Evolutionary conservation across 2,113 vertebrate species (phyloP), one percentile per base, ranked within the genome.

Genomic region (Anguilla rostrata): DNA sequence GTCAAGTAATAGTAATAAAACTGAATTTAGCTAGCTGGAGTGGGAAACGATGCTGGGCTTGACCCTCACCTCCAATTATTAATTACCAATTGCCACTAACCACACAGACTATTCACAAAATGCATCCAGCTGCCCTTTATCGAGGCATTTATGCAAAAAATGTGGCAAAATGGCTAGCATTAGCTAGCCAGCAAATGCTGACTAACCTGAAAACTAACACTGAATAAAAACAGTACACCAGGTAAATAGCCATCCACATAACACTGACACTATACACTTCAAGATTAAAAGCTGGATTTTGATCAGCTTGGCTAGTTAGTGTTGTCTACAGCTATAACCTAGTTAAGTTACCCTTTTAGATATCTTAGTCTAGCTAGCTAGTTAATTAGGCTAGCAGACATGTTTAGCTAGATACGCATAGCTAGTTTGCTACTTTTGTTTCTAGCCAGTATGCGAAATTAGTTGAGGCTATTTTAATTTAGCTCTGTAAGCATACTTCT

Each of bases 1-100:
- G 71, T 60, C 57, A 83, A 49, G 75, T 5, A 40, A 39, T 34
- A 84, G 83, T 81, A 57, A 14, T 16, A 29, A 11, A 20, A 34
- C 49, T 82, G 39, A 39, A 29, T 83, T 92, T 92, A 87, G 91
- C 88, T 89, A 90, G 84, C 39, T 40, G n/a, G 26, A 60, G 20
- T 39, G 26, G 1, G 78, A 88, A 87, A 88, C 11, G 89, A 66
- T 82, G 57, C 11, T 46, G 41, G 39, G 9, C 39, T 87, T 39
- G 89, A 85, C 8, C 26, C 41, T 3, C 1, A 18, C 6, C 43
- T 71, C 34, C 82, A 85, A 29, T 18, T 12, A 12, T 5, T 71
- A 29, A 39, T 49, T 82, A n/a, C 40, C 40, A 66, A 39, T 22
- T 11, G 18, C 4, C 49, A 49, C 56, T 5, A 81, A 57, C 56